Percentiles rank a stretch among this genome's conserved stretches.
phyloP scores from a whole-genome alignment of 2,113 vertebrate genomes.

The Trogon melanurus region DNA sequence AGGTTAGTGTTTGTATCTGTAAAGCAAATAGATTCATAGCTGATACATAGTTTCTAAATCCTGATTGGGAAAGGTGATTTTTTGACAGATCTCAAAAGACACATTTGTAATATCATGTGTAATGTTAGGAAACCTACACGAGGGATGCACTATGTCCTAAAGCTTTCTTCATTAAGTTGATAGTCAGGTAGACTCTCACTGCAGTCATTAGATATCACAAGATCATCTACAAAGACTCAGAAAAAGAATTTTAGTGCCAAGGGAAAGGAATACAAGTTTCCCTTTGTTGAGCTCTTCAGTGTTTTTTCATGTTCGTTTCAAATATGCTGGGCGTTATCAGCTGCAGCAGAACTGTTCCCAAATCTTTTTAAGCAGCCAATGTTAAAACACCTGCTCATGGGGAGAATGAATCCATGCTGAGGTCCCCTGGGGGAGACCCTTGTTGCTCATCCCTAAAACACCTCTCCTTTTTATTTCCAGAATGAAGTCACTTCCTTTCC shows the following conservation, averaged over 20 bases:
- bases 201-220: background rate
- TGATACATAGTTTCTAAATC: background rate
- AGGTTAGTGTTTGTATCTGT: background rate
- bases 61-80: background rate
- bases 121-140: background rate
- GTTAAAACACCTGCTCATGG: background rate
- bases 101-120: background rate
- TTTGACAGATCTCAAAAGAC: background rate
- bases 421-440: background rate
- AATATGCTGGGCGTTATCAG: background rate
- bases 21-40: background rate
- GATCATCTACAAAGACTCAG: background rate
- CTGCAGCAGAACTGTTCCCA: background rate
- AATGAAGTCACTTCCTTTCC: slow-evolving; percentile 77
- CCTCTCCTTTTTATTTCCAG: slow-evolving; percentile 60
- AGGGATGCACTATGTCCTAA: background rate
- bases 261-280: background rate
- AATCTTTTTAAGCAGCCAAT: background rate
- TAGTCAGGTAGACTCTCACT: background rate
- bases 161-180: background rate
- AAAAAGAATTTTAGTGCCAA: background rate
- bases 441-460: background rate
- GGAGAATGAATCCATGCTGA: background rate
- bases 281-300: background rate
- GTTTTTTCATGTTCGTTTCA: background rate